These are phyloP conservation scores for Emydura subglobosa DNA, from an alignment of 2,113 vertebrate species.

Conservation along the genomic window DNA sequence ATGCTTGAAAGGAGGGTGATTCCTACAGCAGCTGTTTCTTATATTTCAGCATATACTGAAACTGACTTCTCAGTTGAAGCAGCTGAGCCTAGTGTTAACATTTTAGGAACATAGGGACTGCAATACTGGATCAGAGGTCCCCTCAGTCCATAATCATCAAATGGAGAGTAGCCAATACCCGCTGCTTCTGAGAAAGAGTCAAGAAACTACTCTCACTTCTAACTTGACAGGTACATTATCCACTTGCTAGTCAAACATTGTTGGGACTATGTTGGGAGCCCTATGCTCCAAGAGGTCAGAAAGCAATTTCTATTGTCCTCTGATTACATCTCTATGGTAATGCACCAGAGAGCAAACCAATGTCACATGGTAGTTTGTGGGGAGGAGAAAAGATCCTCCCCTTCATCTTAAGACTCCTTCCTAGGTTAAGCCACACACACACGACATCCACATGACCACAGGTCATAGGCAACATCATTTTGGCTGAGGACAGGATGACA, in stretches of 20 bases:
- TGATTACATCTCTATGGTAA: not conserved
- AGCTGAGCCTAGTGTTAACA: not conserved
- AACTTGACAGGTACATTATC: not conserved
- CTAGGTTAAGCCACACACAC: not conserved
- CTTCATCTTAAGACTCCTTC: not conserved
- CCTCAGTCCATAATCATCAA: not conserved
- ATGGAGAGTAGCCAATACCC: not conserved
- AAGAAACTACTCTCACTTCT: not conserved
- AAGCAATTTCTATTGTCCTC: rapidly evolving
- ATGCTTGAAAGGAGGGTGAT: not conserved
- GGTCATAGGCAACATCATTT: not conserved
- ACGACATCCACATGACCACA: not conserved
- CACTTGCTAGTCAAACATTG: not conserved
- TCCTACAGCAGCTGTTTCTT: not conserved
- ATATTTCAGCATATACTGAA: not conserved
- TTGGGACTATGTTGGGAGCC: not conserved
- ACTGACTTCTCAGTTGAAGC: not conserved
- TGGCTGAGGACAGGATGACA: constrained; percentile 2
- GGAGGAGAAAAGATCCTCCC: not conserved
- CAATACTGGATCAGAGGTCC: not conserved
- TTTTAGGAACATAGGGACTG: not conserved
- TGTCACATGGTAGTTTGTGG: not conserved
- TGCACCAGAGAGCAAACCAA: not conserved
- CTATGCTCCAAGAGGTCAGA: not conserved
- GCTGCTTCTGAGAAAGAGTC: not conserved